A percentile compares a stretch with the other conserved stretches of the same genome.
These are phyloP conservation scores for Stomatorhinus walkeri DNA, from an alignment of 2,797 vertebrate genomes.

Conservation along the genomic window DNA sequence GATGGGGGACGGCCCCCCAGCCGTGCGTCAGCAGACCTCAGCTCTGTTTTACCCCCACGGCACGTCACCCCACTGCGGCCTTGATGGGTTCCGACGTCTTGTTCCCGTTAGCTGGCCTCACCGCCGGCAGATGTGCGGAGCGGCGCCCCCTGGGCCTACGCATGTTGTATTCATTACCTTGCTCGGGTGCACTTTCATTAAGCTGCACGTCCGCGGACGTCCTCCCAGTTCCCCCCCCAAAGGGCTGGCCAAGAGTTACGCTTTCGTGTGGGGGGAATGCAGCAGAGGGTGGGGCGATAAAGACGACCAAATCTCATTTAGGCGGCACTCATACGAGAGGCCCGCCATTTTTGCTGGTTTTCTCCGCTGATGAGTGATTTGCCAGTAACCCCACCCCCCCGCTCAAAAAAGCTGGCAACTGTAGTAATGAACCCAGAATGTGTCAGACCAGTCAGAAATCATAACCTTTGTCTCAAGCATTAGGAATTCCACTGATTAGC, in stretches of 20 bases:
- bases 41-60: neutral
- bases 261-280: neutral
- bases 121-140: neutral
- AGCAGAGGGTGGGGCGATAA: neutral
- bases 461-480: neutral
- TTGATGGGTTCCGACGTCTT: neutral
- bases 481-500: slow-evolving; percentile 9
- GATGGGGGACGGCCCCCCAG: neutral
- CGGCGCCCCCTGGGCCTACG: neutral
- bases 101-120: neutral
- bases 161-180: neutral
- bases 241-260: neutral
- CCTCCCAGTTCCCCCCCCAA: neutral
- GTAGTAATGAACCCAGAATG: neutral
- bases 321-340: neutral
- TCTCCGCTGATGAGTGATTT: neutral
- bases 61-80: neutral
- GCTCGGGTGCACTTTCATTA: neutral
- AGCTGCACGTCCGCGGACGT: neutral
- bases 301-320: neutral
- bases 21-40: neutral
- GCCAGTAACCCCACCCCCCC: neutral
- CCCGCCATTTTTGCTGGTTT: neutral
- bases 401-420: neutral
- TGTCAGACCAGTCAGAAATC: neutral